Conservation (phyloP, 2,113 vertebrate genomes). For the Toxostoma redivivum region DNA sequence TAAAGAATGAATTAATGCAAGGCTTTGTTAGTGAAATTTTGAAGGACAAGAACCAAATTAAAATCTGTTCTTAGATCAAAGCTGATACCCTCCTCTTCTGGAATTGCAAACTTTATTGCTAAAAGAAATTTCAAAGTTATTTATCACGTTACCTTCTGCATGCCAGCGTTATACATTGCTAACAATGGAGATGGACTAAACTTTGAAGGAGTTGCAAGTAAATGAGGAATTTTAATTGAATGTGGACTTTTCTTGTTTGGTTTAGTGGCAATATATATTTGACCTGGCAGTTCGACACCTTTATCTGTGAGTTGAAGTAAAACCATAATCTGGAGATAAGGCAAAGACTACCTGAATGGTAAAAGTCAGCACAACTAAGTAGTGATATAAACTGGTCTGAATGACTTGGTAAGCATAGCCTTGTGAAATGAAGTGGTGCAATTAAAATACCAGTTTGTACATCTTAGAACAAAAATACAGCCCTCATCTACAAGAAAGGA, state of each 20-base stretch:
- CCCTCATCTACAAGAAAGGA: background rate
- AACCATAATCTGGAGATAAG: background rate
- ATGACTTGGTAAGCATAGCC: background rate
- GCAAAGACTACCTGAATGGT: background rate
- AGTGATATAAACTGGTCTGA: background rate
- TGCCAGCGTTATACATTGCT: background rate
- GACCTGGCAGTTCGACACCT: background rate
- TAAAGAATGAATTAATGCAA: background rate
- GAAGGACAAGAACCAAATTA: background rate
- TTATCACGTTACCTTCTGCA: background rate
- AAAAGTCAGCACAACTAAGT: background rate
- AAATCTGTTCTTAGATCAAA: background rate
- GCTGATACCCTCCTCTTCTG: background rate
- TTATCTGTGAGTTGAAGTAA: background rate
- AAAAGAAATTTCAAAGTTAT: background rate
- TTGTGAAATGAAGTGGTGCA: background rate
- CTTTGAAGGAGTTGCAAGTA: background rate
- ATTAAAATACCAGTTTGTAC: background rate
- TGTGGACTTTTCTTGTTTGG: background rate
- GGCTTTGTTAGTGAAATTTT: background rate
- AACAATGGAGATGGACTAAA: background rate
- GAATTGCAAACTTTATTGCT: background rate
- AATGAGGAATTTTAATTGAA: background rate
- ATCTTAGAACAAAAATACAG: background rate
- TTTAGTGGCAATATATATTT: background rate